A percentile compares a stretch with the other conserved stretches of the same genome.
phyloP scores from a whole-genome alignment of 2,888 invertebrate genomes.

The Andrena chrysosceles region DNA sequence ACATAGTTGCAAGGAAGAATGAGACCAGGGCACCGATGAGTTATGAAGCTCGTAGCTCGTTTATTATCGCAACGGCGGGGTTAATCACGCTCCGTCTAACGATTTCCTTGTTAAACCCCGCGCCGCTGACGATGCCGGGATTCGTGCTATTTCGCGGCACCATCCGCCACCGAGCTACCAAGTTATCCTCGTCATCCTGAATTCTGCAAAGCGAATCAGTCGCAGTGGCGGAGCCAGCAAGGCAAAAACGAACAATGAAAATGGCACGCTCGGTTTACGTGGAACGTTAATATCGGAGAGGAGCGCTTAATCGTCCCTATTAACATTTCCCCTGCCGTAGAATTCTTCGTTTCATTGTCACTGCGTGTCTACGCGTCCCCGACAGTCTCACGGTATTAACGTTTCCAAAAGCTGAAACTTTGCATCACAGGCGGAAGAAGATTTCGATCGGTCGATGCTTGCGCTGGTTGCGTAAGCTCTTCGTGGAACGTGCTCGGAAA shows the following conservation, averaged over 20 bases:
- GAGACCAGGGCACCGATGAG: conserved; percentile 58
- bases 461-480: neutral
- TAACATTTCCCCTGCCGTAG: conserved; percentile 7
- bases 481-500: neutral
- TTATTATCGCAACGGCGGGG: conserved; percentile 65
- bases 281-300: neutral
- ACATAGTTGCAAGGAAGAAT: conserved; percentile 37
- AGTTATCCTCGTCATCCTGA: neutral
- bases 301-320: conserved; percentile 14
- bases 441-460: neutral
- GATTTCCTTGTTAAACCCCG: conserved; percentile 64
- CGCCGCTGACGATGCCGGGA: conserved; percentile 49
- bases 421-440: neutral
- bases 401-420: neutral
- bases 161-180: conserved; percentile 2
- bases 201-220: neutral
- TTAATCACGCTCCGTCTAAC: conserved; percentile 66
- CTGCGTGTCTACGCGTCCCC: neutral
- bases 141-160: conserved; percentile 43
- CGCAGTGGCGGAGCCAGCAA: neutral
- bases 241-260: neutral
- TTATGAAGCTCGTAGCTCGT: conserved; percentile 61
- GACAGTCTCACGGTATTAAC: neutral
- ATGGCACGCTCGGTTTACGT: neutral
- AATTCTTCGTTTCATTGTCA: conserved; percentile 13